phyloP scores from a whole-genome alignment of 2,888 invertebrate species.

The Synanthedon tipuliformis region DNA sequence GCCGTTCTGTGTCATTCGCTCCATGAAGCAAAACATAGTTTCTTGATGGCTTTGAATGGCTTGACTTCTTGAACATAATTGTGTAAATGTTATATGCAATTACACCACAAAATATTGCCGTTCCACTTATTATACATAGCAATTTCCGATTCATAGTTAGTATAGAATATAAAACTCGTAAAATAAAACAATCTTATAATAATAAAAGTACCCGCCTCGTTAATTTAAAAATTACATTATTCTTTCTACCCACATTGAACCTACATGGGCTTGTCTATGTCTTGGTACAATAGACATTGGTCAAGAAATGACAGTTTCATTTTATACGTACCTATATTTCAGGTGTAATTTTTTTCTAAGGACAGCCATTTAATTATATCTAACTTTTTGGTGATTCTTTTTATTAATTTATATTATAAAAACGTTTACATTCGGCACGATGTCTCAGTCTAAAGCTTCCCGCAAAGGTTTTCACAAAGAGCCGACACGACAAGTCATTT shows the following conservation, averaged over 20 bases:
- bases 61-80: neutral
- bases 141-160: too few species aligned
- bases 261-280: too few species aligned
- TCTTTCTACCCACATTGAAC: too few species aligned
- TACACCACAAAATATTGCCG: slow-evolving; percentile 15
- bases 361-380: neutral
- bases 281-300: too few species aligned
- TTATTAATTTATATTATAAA: too few species aligned
- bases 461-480: neutral
- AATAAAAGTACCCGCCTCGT: too few species aligned
- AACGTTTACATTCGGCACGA: too few species aligned
- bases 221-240: too few species aligned
- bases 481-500: neutral
- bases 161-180: too few species aligned
- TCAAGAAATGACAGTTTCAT: slow-evolving; percentile 17
- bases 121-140: slow-evolving; percentile 8
- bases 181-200: too few species aligned
- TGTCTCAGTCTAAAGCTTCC: too few species aligned
- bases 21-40: slow-evolving; percentile 47
- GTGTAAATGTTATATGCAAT: slow-evolving; percentile 10
- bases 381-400: neutral
- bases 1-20: slow-evolving; percentile 21
- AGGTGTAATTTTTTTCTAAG: slow-evolving; percentile 9
- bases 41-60: slow-evolving; percentile 5
- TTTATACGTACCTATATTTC: slow-evolving; percentile 28